These are phyloP conservation scores for Brachyhypopomus occidentalis DNA, from an alignment of 2,113 vertebrate species.

Conservation along the genomic window DNA sequence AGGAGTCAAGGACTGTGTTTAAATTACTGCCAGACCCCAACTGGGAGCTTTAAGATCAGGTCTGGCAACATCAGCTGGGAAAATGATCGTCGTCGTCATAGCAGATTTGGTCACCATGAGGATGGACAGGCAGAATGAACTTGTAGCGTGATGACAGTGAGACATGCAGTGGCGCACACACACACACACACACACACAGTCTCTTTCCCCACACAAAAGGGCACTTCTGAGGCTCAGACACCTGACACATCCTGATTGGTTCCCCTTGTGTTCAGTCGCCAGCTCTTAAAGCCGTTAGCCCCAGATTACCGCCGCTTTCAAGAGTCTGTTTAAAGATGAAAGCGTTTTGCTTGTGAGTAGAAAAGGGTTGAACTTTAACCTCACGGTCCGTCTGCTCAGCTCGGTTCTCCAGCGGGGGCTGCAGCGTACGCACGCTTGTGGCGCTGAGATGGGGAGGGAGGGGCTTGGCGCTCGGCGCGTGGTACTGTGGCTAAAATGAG, in stretches of 20 bases:
- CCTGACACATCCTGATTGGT: not conserved
- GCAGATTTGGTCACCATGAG: not conserved
- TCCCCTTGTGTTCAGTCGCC: not conserved
- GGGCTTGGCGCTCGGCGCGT: too few species aligned
- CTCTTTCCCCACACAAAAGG: constrained; percentile 7
- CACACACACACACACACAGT: not conserved
- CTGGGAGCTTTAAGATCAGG: not conserved
- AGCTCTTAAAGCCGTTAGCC: constrained; percentile 12
- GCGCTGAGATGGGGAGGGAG: too few species aligned
- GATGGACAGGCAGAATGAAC: not conserved
- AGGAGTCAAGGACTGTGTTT: not conserved
- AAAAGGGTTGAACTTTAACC: not conserved
- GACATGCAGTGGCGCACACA: not conserved
- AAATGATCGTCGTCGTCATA: not conserved
- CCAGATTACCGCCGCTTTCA: not conserved
- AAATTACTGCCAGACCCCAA: not conserved
- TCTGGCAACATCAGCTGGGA: not conserved
- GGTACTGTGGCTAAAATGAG: too few species aligned
- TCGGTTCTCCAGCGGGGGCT: too few species aligned
- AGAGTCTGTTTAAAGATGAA: not conserved
- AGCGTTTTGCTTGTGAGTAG: not conserved
- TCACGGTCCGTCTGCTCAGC: too few species aligned
- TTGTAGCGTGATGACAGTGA: not conserved
- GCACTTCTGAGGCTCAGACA: constrained; percentile 5
- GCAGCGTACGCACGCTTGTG: too few species aligned